These are phyloP conservation scores for Aselliscus stoliczkanus DNA, from an alignment of 2,797 vertebrate genomes.

Conservation along the genomic window DNA sequence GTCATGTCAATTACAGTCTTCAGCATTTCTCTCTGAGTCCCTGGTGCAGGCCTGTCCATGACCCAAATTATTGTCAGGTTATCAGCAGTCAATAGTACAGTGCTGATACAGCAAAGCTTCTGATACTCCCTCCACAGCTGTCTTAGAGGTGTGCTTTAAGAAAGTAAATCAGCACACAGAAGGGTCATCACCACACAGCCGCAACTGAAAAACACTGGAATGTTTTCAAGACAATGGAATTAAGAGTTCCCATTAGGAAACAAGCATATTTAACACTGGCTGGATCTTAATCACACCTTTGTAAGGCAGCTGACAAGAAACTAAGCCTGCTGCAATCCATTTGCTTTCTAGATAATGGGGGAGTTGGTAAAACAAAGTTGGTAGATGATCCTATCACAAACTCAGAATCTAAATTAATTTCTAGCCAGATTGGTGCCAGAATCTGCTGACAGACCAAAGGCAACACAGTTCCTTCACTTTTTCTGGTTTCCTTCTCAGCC, in stretches of 20 bases:
- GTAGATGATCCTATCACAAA: not conserved
- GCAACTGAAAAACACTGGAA: not conserved
- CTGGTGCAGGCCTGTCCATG: not conserved
- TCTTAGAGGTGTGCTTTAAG: not conserved
- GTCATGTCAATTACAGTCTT: not conserved
- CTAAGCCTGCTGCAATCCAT: not conserved
- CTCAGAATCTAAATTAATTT: not conserved
- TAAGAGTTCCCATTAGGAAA: not conserved
- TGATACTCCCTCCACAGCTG: not conserved
- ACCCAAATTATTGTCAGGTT: not conserved
- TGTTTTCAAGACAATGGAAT: not conserved
- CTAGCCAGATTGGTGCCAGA: not conserved
- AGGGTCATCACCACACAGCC: not conserved
- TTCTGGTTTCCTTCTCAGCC: fast-evolving
- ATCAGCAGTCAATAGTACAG: not conserved
- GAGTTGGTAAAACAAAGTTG: not conserved
- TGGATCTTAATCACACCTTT: not conserved
- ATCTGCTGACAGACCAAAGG: not conserved
- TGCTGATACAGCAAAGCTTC: not conserved
- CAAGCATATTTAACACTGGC: not conserved
- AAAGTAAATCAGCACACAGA: not conserved
- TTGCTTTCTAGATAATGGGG: not conserved
- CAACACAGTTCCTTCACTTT: not conserved
- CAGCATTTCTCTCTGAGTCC: not conserved
- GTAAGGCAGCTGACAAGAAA: not conserved